These are phyloP conservation scores for Arbacia lixula DNA, from an alignment of 53 echinoderm and acorn worm species.

Conservation along the genomic window DNA sequence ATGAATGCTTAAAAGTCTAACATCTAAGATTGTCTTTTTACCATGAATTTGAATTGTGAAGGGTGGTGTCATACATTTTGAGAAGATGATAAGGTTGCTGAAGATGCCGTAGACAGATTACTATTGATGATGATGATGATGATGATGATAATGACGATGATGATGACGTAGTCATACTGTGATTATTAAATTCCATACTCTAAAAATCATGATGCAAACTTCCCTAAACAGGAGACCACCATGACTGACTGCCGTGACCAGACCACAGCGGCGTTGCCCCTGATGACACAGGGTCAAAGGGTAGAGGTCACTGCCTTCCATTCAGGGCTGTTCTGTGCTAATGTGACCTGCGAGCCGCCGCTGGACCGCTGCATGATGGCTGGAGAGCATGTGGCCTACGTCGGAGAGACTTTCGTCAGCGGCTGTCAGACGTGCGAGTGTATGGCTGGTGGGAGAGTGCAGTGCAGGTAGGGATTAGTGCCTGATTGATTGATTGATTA, in stretches of 20 bases:
- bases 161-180: too few species aligned
- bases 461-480: conserved; percentile 86
- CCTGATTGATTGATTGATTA: too few species aligned
- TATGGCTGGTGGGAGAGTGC: conserved; percentile 68
- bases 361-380: conserved; percentile 69
- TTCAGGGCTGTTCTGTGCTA: conserved; percentile 72
- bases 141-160: too few species aligned
- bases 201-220: too few species aligned
- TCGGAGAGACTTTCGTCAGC: conserved; percentile 63
- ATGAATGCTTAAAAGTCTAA: too few species aligned
- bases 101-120: too few species aligned
- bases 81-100: too few species aligned
- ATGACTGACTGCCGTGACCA: conserved; percentile 30
- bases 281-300: conserved; percentile 39
- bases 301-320: conserved; percentile 85
- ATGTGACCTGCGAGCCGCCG: conserved; percentile 72
- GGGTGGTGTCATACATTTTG: too few species aligned
- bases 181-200: too few species aligned
- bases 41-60: too few species aligned
- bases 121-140: too few species aligned
- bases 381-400: conserved; percentile 35
- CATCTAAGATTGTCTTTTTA: too few species aligned
- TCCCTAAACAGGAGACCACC: neutral
- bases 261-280: conserved; percentile 56
- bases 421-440: conserved; percentile 88